Evolutionary conservation across 2,888 invertebrate genomes (phyloP).

Genomic region (Lathronympha strigana): DNA sequence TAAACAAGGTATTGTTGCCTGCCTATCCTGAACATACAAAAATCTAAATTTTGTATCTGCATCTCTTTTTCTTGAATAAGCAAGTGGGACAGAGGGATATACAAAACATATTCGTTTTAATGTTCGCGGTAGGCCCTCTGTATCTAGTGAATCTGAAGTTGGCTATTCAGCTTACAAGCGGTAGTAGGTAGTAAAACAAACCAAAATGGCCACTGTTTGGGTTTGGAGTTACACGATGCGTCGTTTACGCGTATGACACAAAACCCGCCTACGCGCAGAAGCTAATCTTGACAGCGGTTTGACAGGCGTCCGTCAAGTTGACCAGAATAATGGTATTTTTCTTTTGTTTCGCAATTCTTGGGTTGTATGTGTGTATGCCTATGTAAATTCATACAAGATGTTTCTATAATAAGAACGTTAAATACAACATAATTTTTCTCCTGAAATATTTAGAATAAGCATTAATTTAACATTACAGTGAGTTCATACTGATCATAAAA

Average conservation of each 20-base stretch:
- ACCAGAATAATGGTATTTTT: constrained; percentile 6
- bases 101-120: no score
- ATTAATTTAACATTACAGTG: no score
- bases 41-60: no score
- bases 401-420: not conserved
- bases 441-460: not conserved
- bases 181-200: not conserved
- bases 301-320: constrained; percentile 2
- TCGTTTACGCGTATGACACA: not conserved
- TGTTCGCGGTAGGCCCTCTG: no score
- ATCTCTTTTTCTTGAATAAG: no score
- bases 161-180: no score
- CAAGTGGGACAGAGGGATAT: no score
- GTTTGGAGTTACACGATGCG: not conserved
- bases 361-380: not conserved
- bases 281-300: constrained; percentile 20
- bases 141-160: no score
- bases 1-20: no score
- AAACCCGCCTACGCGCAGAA: constrained; percentile 6
- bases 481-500: no score
- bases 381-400: not conserved
- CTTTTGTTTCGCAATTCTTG: not conserved
- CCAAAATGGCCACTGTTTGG: not conserved
- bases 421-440: not conserved
- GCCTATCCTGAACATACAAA: no score